phyloP scores from a whole-genome alignment of 2,797 vertebrate genomes.

The Petrocephalus sullivani region DNA sequence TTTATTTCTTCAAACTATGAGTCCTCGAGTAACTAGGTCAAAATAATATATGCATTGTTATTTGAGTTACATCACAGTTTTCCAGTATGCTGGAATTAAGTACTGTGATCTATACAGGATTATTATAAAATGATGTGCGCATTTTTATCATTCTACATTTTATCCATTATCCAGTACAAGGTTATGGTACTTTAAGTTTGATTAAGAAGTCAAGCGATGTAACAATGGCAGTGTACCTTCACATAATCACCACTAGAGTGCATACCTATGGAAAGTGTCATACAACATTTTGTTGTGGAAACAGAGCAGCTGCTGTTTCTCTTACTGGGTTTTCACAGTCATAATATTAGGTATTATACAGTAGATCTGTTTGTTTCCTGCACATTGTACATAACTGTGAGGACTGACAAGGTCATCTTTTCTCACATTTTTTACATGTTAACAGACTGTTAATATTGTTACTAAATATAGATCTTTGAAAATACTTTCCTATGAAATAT shows the following conservation, averaged over 20 bases:
- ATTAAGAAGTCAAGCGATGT: too few relatives aligned
- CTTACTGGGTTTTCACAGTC: not conserved
- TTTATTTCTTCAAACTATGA: conserved; percentile 66
- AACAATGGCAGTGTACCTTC: not conserved
- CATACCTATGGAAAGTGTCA: not conserved
- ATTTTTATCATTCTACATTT: too few relatives aligned
- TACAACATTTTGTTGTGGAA: not conserved
- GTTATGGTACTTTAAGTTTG: too few relatives aligned
- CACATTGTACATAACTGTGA: not conserved
- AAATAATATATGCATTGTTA: not conserved
- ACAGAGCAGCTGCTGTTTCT: not conserved
- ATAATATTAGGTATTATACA: not conserved
- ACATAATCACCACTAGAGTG: not conserved
- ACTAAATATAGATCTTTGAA: too few relatives aligned
- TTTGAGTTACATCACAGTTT: not conserved
- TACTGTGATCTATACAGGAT: not conserved
- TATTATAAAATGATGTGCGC: not conserved
- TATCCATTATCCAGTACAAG: too few relatives aligned
- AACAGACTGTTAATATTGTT: not conserved
- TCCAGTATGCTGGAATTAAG: not conserved
- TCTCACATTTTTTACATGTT: not conserved
- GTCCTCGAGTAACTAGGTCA: conserved; percentile 62
- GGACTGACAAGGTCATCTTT: not conserved
- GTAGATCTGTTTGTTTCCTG: not conserved
- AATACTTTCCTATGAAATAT: too few relatives aligned